Evolutionary conservation across 2,888 invertebrate genomes (phyloP), one percentile per base, ranked within the genome.

Genomic region (Thera britannica): DNA sequence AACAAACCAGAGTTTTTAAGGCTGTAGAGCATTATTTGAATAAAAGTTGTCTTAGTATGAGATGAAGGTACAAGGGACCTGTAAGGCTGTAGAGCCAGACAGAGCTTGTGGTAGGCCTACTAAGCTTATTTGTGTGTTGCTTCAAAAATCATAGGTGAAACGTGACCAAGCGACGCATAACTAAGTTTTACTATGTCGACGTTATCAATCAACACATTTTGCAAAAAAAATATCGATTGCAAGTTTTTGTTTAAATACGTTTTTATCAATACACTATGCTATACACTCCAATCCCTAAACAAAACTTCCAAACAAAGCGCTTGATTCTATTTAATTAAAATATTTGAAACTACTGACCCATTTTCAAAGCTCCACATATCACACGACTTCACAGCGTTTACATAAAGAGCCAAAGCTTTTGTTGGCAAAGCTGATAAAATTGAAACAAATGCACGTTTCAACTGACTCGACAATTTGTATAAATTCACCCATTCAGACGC

Each of bases 371-470:
- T 75, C 78, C 78, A 79, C 78, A 79, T 82, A 84, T 81, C 78
- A 79, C 77, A 65, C 73, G 67, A 73, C 73, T 76, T 77, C 73
- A 78, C 77, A 77, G 74, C 76, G 77, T 80, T 81, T 80, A 79
- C 79, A 79, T 79, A 78, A 77, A 81, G 77, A 80, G 77, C 73
- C 74, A 75, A 72, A 69, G 77, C 78, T 77, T 81, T 82, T 83
- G 79, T 84, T 79, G 80, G 79, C 79, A 79, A 81, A 79, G 76
- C 77, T 78, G 78, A 79, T 80, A 80, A 79, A 82, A 80, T 81
- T 83, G 81, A 82, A 82, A 82, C 81, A 82, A 84, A 82, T 79
- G 78, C 76, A 76, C 75, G 75, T 77, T 79, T 77, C 72, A 68
- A 77, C 75, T 70, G 66, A 77, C 75, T 77, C 73, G 65, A 77